These are phyloP conservation scores for Pangasius macronema DNA, from an alignment of 2,797 vertebrate genomes.

Conservation along the genomic window DNA sequence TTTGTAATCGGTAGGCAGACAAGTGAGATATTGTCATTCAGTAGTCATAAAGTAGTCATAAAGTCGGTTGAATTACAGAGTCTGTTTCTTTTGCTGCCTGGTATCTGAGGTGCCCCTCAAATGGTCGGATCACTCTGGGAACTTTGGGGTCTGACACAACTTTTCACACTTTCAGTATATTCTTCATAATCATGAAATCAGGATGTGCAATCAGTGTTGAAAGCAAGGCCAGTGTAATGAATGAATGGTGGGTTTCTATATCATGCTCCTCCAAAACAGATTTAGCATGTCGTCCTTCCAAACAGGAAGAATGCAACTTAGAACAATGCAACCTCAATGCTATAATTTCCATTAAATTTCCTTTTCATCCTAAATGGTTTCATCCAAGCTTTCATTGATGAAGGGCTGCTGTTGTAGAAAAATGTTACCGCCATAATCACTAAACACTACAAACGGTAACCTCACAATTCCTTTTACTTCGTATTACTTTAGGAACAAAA, in stretches of 20 bases:
- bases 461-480: too few relatives aligned
- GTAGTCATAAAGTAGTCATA: too few relatives aligned
- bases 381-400: background rate
- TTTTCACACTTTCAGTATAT: background rate
- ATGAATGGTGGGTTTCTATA: background rate
- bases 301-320: background rate
- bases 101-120: background rate
- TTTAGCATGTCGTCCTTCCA: background rate
- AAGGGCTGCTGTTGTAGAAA: conserved; percentile 17
- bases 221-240: background rate
- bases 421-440: too few relatives aligned
- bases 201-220: background rate
- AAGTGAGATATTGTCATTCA: too few relatives aligned
- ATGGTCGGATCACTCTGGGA: background rate
- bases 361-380: background rate
- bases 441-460: too few relatives aligned
- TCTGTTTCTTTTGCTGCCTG: background rate
- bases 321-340: background rate
- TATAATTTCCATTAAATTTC: background rate
- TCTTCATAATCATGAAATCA: background rate
- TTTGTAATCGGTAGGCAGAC: too few relatives aligned
- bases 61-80: too few relatives aligned
- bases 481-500: too few relatives aligned
- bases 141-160: background rate
- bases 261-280: too few relatives aligned